Evolutionary conservation across 2,888 invertebrate species (phyloP).

Genomic region (Acholoe squamosa): DNA sequence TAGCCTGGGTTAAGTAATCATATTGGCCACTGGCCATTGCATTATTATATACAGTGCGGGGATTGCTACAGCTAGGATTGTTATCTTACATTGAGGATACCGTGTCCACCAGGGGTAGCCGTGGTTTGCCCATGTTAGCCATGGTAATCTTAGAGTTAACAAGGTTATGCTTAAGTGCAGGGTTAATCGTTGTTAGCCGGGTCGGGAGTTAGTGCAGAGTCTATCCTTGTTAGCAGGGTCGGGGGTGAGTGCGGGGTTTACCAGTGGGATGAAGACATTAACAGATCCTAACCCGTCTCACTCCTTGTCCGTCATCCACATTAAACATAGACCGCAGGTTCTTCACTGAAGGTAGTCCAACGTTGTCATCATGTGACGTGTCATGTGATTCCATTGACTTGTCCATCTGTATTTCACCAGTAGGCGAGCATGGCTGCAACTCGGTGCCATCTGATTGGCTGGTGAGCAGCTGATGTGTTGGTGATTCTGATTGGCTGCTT

Average conservation of each 20-base stretch:
- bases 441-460: background rate
- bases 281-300: slow-evolving; percentile 56
- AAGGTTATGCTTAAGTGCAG: background rate
- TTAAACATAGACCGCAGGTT: slow-evolving; percentile 77
- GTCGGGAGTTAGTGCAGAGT: background rate
- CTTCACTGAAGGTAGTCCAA: slow-evolving; percentile 78
- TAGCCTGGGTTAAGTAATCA: no score
- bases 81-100: no score
- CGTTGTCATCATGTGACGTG: background rate
- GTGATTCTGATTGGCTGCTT: slow-evolving; percentile 24
- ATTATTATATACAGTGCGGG: no score
- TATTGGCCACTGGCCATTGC: no score
- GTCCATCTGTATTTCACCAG: background rate
- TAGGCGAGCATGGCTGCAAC: no score
- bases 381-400: background rate
- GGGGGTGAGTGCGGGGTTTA: background rate
- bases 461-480: background rate
- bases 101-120: no score
- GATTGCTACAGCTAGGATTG: no score
- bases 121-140: no score
- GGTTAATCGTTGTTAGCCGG: background rate
- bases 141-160: background rate
- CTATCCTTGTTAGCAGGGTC: background rate
- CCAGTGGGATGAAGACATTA: slow-evolving; percentile 14
- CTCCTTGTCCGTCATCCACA: background rate